phyloP scores from a whole-genome alignment of 2,113 vertebrate species.

The Lampris megalopsis region DNA sequence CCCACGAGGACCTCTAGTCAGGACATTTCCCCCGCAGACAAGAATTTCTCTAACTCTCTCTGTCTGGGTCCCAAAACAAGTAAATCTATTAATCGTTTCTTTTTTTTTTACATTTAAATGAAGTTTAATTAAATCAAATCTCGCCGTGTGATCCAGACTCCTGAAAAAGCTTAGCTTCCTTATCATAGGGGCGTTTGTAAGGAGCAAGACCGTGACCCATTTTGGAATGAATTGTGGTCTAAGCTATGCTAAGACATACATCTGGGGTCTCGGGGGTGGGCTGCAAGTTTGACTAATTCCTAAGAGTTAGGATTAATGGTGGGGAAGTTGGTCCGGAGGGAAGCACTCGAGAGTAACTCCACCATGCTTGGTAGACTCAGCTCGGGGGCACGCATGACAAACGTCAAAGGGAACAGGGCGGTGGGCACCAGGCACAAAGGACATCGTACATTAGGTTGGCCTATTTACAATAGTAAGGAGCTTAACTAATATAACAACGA shows the following conservation, averaged over 20 bases:
- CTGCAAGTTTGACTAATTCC: neutral
- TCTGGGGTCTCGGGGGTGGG: conserved; percentile 1
- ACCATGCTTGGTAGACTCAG: neutral
- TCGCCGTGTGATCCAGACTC: conserved; percentile 32
- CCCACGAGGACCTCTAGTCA: too few relatives aligned
- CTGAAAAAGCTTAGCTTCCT: conserved; percentile 61
- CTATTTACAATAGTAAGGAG: conserved; percentile 72
- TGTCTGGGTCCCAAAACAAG: conserved; percentile 31
- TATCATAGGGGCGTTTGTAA: conserved; percentile 47
- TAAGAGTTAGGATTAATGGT: conserved; percentile 49
- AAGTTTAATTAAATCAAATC: conserved; percentile 30
- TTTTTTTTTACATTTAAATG: too few relatives aligned
- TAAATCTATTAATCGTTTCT: conserved; percentile 21
- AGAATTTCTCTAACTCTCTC: neutral
- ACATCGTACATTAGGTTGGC: conserved; percentile 66
- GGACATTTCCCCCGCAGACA: too few relatives aligned
- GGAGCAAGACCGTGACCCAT: conserved; percentile 46
- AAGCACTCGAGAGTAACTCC: conserved; percentile 11
- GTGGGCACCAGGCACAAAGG: conserved; percentile 65
- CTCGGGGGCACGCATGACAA: conserved; percentile 23
- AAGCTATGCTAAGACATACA: conserved; percentile 26
- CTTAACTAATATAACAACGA: conserved; percentile 69
- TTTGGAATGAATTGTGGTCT: conserved; percentile 40
- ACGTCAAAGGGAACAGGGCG: conserved; percentile 26
- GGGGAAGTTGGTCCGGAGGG: conserved; percentile 26